These are phyloP conservation scores for Lasioglossum vierecki DNA, from an alignment of 2,888 invertebrate genomes.

Conservation along the genomic window DNA sequence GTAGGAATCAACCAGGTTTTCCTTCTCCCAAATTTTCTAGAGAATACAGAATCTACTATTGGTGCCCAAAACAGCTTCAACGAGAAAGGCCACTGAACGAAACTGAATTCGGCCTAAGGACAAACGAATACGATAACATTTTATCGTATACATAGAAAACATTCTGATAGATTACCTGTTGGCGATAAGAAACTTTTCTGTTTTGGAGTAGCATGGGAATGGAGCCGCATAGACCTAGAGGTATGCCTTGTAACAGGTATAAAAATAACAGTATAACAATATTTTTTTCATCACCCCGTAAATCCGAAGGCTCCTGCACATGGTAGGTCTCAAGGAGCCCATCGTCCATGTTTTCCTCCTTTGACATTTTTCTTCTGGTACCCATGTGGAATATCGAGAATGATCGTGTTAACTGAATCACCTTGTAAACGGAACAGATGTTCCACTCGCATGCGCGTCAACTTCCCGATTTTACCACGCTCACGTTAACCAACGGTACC, in stretches of 20 bases:
- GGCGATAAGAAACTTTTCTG: constrained; percentile 95
- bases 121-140: background rate
- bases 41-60: constrained; percentile 96
- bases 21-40: constrained; percentile 93
- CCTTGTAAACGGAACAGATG: constrained; percentile 1
- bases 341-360: constrained; percentile 49
- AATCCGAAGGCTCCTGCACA: constrained; percentile 74
- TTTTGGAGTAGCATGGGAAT: constrained; percentile 98
- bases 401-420: constrained; percentile 6
- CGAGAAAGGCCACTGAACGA: constrained; percentile 96
- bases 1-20: constrained; percentile 98
- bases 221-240: constrained; percentile 96
- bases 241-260: constrained; percentile 97
- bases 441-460: constrained; percentile 6
- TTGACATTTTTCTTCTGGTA: constrained; percentile 57
- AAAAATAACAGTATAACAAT: constrained; percentile 95
- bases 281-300: constrained; percentile 90
- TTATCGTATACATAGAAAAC: background rate
- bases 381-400: constrained; percentile 41
- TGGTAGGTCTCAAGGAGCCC: constrained; percentile 47
- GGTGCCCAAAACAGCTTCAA: constrained; percentile 99
- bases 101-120: constrained; percentile 93
- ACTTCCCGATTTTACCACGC: constrained; percentile 4
- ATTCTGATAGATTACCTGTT: constrained; percentile 88
- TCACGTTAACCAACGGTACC: constrained; percentile 28